Evolutionary conservation across 1,140 invertebrate species (phyloP).

Genomic region (Leptinotarsa defecta): DNA sequence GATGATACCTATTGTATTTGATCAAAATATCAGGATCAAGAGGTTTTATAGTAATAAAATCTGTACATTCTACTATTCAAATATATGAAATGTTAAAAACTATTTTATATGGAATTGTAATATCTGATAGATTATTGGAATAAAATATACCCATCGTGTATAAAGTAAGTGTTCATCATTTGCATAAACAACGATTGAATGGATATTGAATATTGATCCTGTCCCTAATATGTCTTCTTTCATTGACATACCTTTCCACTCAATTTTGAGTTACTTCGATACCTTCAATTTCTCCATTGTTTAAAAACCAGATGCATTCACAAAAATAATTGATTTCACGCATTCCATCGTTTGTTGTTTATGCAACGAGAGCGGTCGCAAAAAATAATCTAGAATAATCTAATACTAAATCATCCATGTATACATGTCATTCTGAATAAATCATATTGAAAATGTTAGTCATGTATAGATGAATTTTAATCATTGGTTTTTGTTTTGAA

Average conservation of each 20-base stretch:
- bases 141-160: slow-evolving; percentile 2
- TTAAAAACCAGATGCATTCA: too few species aligned
- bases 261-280: too few species aligned
- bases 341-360: not conserved
- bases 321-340: too few species aligned
- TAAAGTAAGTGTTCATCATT: not conserved
- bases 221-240: too few species aligned
- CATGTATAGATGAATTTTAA: not conserved
- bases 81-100: not conserved
- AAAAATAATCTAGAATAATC: slow-evolving; percentile 12
- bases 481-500: not conserved
- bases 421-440: slow-evolving; percentile 22
- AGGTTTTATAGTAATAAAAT: not conserved
- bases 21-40: not conserved
- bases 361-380: not conserved
- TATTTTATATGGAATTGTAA: slow-evolving; percentile 9
- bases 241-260: too few species aligned
- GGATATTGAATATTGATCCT: too few species aligned
- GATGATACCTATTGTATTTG: not conserved
- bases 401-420: slow-evolving; percentile 19
- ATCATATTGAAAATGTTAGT: slow-evolving; percentile 15
- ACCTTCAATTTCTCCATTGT: too few species aligned
- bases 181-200: not conserved
- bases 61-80: slow-evolving; percentile 1
- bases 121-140: slow-evolving; percentile 2